These are phyloP conservation scores for Sipha maydis DNA, from an alignment of 2,888 invertebrate species.

Conservation along the genomic window DNA sequence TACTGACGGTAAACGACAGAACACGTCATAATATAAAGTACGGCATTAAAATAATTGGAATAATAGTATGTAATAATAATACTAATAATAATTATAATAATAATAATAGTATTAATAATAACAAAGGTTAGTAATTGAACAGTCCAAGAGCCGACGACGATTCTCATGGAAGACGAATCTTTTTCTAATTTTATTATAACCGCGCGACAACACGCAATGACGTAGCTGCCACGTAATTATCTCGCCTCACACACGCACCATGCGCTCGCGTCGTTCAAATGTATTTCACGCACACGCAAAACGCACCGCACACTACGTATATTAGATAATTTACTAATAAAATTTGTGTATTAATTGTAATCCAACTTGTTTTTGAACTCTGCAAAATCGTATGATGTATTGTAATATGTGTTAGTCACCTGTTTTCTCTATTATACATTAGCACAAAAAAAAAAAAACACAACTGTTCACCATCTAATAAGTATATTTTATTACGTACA, in stretches of 20 bases:
- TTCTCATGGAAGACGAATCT: background rate
- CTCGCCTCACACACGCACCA: background rate
- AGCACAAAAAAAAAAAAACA: background rate
- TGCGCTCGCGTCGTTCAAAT: background rate
- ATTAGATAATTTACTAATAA: background rate
- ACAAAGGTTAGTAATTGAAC: background rate
- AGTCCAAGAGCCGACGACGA: background rate
- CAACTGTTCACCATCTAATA: too few species aligned
- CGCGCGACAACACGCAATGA: background rate
- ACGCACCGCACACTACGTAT: background rate
- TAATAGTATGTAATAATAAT: too few species aligned
- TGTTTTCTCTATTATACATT: background rate
- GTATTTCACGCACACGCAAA: conserved; percentile 1
- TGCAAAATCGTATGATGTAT: background rate
- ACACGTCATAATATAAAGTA: too few species aligned
- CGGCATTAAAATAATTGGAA: too few species aligned
- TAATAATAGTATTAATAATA: too few species aligned
- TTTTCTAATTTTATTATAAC: background rate
- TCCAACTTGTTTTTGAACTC: background rate
- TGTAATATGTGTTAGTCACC: background rate
- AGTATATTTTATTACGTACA: background rate
- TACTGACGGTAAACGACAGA: too few species aligned
- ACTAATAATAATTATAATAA: too few species aligned
- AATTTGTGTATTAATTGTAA: background rate
- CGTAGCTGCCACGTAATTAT: background rate